These are phyloP conservation scores for Oenanthe oenanthe DNA, from an alignment of 2,113 vertebrate species.

Conservation along the genomic window DNA sequence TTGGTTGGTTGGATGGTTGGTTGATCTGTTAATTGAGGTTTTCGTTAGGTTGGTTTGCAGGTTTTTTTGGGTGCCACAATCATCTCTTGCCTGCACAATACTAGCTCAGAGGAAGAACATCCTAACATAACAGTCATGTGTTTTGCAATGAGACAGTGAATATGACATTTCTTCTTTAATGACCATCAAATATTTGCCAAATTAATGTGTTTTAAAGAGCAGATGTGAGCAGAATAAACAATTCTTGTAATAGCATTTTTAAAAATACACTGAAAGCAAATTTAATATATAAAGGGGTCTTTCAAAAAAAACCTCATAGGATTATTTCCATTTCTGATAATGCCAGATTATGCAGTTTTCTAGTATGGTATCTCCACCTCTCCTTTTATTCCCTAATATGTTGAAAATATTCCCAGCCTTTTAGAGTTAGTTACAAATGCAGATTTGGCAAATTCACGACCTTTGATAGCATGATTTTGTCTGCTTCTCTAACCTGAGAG, in stretches of 20 bases:
- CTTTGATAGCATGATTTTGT: slow-evolving; percentile 50
- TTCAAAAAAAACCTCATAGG: background rate
- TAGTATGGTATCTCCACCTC: background rate
- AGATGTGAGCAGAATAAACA: background rate
- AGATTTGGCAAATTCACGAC: slow-evolving; percentile 15
- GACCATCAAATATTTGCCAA: background rate
- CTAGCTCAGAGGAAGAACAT: background rate
- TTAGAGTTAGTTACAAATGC: slow-evolving; percentile 22
- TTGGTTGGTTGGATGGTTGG: too few relatives aligned
- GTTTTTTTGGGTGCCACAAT: background rate
- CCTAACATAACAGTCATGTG: background rate
- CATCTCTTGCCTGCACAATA: background rate
- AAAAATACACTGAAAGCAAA: background rate
- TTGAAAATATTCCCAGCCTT: slow-evolving; percentile 33
- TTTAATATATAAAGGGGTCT: background rate
- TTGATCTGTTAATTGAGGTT: too few relatives aligned
- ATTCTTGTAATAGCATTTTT: background rate
- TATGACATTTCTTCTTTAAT: background rate
- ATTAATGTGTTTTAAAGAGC: background rate
- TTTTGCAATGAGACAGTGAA: background rate
- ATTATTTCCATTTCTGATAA: slow-evolving; percentile 11
- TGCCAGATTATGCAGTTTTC: background rate
- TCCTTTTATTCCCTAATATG: slow-evolving; percentile 1
- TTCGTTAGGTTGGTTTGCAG: background rate
- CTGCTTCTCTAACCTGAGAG: slow-evolving; percentile 24